Base-by-base conservation (phyloP, 2,797 vertebrate genomes). In the Echeneis naucrates region DNA sequence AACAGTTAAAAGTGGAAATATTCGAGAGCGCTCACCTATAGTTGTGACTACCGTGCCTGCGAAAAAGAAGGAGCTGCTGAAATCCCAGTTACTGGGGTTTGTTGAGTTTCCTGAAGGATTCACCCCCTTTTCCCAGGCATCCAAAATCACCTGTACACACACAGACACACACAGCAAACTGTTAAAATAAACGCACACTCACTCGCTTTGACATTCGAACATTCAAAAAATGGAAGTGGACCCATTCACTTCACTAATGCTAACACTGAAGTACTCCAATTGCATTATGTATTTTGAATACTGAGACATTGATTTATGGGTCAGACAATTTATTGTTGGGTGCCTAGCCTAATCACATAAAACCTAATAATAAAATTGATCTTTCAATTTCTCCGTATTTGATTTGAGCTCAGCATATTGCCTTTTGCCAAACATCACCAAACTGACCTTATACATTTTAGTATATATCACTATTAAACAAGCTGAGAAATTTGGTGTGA, bases 31-130 rank as follows among this genome's bases (percentile, higher is more conserved):
- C 84, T 95, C 93, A 96, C 97, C 97, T 90, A 98, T 97, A 48
- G 97, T 98, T 45, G 98, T 98, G 86, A 98, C 92, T 0, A 97
- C 96, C 0, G 96, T 96, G 79, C 96, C 96, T 14, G 96, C 96
- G 73, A 98, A 99, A 84, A 98, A 98, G 91, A 98, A 98, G 52
- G 96, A 97, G 88, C 95, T 98, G 82, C 96, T 94, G 40, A 98
- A 98, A 84, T 99, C 96, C 97, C 97, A 99, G 92, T 98, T 99
- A 86, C 96, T 97, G 68, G 96, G 96, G 92, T 96, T 97, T 2
- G 95, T 97, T 21, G 96, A 96, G 82, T 98, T 98, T 68, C 96
- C 95, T 27, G 96, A 96, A 16, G 96, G 97, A 78, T 96, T 97
- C 67, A 98, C 95, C 0, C 96, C 97, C 58, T 96, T 97, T 82